A percentile compares a stretch with the other conserved stretches of the same genome.
Evolutionary conservation across 2,113 vertebrate species (phyloP).

Genomic region (Phoenicopterus ruber): DNA sequence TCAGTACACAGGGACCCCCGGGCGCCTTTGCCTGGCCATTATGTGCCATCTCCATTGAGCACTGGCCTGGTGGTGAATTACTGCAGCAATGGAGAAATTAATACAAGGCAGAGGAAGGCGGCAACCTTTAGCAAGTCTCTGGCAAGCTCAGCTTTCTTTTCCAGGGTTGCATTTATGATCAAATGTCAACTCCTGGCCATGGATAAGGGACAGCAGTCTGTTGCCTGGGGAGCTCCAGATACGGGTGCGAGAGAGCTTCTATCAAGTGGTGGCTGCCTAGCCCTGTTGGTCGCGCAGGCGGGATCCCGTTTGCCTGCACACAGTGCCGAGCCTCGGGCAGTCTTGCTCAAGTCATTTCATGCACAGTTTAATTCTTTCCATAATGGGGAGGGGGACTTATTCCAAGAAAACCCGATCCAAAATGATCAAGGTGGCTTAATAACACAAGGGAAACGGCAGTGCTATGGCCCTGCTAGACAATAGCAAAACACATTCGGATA

Average conservation of each 20-base stretch:
- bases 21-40: background rate
- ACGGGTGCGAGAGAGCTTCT: background rate
- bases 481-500: slow-evolving; percentile 73
- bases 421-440: slow-evolving; percentile 61
- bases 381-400: background rate
- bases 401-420: slow-evolving; percentile 31
- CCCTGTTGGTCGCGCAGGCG: background rate
- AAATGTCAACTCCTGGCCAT: background rate
- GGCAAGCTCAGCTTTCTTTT: background rate
- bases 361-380: slow-evolving; percentile 13
- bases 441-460: slow-evolving; percentile 40
- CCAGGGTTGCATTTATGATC: background rate
- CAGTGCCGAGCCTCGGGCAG: background rate
- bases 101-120: background rate
- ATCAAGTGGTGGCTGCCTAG: background rate
- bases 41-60: background rate
- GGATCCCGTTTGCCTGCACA: background rate
- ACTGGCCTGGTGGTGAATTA: background rate
- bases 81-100: background rate
- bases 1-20: background rate
- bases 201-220: background rate
- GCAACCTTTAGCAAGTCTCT: background rate
- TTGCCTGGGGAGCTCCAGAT: background rate
- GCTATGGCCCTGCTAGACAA: slow-evolving; percentile 65
- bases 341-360: background rate